phyloP scores from a whole-genome alignment of 2,888 invertebrate genomes.

The Drosophila nr. medialis region DNA sequence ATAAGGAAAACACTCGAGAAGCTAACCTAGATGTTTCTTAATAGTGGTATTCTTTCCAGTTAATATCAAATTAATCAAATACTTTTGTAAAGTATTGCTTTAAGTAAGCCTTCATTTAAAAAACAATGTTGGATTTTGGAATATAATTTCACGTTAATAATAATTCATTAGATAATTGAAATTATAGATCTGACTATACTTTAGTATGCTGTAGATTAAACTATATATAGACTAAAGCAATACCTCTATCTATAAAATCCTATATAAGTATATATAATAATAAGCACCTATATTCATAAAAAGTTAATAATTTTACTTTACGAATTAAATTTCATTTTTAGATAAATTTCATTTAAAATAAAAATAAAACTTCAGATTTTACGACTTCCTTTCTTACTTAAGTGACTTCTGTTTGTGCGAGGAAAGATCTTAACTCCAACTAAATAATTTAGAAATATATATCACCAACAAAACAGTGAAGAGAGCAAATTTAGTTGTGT shows the following conservation, averaged over 20 bases:
- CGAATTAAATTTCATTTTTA: rapidly evolving
- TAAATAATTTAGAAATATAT: background rate
- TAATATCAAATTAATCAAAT: background rate
- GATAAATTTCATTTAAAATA: background rate
- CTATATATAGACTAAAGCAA: background rate
- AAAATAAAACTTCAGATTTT: background rate
- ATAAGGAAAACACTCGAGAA: too few species aligned
- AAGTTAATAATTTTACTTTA: background rate
- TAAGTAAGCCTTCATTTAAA: background rate
- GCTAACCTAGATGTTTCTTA: background rate
- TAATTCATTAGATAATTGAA: background rate
- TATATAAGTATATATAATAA: background rate
- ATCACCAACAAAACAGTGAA: background rate
- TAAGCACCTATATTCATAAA: background rate
- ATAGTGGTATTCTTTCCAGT: rapidly evolving
- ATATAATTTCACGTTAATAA: background rate
- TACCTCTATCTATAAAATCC: background rate
- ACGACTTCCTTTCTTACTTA: rapidly evolving
- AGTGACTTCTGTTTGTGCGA: rapidly evolving
- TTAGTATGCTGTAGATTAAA: background rate
- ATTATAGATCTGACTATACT: background rate
- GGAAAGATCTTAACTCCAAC: background rate
- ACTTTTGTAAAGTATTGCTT: background rate
- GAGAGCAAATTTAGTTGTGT: rapidly evolving
- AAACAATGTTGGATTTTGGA: background rate